phyloP scores from a whole-genome alignment of 1,140 invertebrate species.

The Aphelenchoides besseyi region DNA sequence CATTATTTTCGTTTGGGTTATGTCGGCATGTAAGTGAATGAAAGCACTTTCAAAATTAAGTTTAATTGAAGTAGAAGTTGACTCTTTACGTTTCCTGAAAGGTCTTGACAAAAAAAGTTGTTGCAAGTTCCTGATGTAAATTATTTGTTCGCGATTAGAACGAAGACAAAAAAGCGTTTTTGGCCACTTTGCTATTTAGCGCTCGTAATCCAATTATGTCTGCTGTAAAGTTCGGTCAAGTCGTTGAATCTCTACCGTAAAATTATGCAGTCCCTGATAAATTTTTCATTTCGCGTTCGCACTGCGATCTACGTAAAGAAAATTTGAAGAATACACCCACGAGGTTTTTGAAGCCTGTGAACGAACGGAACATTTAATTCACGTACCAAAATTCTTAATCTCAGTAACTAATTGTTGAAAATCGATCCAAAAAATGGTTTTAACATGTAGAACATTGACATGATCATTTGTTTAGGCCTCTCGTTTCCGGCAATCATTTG shows the following conservation, averaged over 20 bases:
- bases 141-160: too few species aligned
- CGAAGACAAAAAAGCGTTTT: too few species aligned
- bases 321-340: neutral
- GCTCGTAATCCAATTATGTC: neutral
- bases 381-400: neutral
- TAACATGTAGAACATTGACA: too few species aligned
- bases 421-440: neutral
- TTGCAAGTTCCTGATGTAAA: neutral
- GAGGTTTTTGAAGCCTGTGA: neutral
- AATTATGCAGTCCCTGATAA: neutral
- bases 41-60: too few species aligned
- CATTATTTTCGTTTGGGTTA: constrained; percentile 57
- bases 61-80: constrained; percentile 14
- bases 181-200: neutral
- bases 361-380: neutral
- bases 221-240: neutral
- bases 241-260: neutral
- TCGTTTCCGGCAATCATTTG: constrained; percentile 62
- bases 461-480: constrained; percentile 38
- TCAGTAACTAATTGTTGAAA: neutral
- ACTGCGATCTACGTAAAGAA: neutral
- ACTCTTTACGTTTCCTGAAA: neutral
- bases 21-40: constrained; percentile 60
- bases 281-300: neutral
- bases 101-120: neutral